Evolutionary conservation across 2,888 invertebrate species (phyloP).

Genomic region (Podabrus alpinus): DNA sequence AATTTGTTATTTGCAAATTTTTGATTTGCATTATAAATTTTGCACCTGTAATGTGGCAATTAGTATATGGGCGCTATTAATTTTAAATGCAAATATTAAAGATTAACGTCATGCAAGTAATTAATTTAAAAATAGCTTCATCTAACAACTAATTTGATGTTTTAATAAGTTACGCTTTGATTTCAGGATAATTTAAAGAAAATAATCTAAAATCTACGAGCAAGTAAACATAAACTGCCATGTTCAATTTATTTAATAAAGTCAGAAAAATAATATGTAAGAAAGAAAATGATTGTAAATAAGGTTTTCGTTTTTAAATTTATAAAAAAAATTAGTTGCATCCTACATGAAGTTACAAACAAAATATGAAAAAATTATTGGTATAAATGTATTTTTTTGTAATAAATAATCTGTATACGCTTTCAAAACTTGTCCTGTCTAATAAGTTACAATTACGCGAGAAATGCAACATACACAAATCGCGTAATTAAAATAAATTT

Average conservation of each 20-base stretch:
- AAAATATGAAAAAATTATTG: background rate
- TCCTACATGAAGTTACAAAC: background rate
- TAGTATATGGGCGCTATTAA: background rate
- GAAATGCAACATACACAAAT: conserved; percentile 1
- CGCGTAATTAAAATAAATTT: conserved; percentile 4
- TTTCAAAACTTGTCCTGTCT: conserved; percentile 1
- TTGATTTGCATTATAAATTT: background rate
- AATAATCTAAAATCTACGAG: background rate
- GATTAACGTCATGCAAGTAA: background rate
- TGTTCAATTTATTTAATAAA: background rate
- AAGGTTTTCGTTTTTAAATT: background rate
- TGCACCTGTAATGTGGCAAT: background rate
- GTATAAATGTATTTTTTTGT: background rate
- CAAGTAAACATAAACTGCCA: background rate
- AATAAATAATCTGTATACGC: background rate
- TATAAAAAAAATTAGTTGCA: background rate
- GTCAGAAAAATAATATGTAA: background rate
- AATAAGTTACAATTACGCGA: conserved; percentile 2
- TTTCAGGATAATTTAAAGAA: background rate
- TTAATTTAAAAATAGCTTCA: background rate
- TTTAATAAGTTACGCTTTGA: background rate
- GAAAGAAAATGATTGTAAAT: background rate
- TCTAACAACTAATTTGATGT: background rate
- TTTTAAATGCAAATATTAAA: background rate
- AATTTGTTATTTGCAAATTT: background rate